Conservation (phyloP, 2,797 vertebrate genomes). For the Smutsia temminckii region DNA sequence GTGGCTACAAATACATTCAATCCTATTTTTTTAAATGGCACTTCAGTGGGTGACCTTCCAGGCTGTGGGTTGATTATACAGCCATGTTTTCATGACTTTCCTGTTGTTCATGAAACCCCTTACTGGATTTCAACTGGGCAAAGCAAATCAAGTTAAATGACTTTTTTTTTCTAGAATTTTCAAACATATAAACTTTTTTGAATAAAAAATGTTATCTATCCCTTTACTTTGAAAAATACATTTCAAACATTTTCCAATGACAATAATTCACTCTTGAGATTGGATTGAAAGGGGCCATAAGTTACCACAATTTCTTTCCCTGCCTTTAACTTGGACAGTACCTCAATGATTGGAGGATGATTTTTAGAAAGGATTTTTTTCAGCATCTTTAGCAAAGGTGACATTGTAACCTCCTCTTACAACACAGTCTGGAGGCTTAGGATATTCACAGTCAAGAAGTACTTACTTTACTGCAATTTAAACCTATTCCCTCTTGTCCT, state of each 20-base stretch:
- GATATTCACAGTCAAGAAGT: neutral
- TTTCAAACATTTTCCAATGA: neutral
- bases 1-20: neutral
- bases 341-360: neutral
- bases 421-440: neutral
- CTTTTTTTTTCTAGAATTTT: neutral
- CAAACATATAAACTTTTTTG: neutral
- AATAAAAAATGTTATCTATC: neutral
- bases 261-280: neutral
- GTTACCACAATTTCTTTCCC: neutral
- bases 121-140: neutral
- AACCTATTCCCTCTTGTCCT: slow-evolving; percentile 3
- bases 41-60: neutral
- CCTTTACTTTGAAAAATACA: neutral
- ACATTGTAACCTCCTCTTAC: neutral
- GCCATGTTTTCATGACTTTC: neutral
- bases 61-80: too few relatives aligned
- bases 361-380: neutral
- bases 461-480: neutral
- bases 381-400: neutral
- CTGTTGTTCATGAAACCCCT: neutral
- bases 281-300: neutral
- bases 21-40: neutral
- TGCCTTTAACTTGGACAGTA: neutral
- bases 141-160: neutral